phyloP scores from a whole-genome alignment of 2,113 vertebrate species.

The Coregonus clupeaformis region DNA sequence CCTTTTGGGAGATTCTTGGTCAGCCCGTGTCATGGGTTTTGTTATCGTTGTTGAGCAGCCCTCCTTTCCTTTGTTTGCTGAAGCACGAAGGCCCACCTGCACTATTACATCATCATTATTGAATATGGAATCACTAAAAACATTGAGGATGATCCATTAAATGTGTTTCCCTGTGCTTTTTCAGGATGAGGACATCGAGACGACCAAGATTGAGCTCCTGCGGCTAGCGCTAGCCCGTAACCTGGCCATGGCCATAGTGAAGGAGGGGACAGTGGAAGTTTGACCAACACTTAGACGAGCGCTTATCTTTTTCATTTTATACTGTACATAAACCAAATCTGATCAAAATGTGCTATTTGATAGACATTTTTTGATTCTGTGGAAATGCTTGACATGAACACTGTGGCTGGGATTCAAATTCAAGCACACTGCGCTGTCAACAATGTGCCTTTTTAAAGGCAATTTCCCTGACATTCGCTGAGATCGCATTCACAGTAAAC shows the following conservation, averaged over 20 bases:
- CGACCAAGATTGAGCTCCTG: conserved; percentile 88
- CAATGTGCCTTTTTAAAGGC: neutral
- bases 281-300: conserved; percentile 27
- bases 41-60: too few relatives aligned
- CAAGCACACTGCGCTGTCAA: neutral
- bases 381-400: neutral
- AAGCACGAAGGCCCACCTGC: too few relatives aligned
- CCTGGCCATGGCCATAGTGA: conserved; percentile 86
- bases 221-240: conserved; percentile 90
- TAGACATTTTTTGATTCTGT: conserved; percentile 17
- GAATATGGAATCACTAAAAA: too few relatives aligned
- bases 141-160: neutral
- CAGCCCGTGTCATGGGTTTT: too few relatives aligned
- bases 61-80: too few relatives aligned
- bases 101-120: too few relatives aligned
- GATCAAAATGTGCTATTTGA: conserved; percentile 48
- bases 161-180: conserved; percentile 33
- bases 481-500: neutral
- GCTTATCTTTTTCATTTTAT: conserved; percentile 22
- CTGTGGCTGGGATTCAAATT: neutral
- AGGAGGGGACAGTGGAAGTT: conserved; percentile 84
- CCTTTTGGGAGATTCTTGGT: too few relatives aligned
- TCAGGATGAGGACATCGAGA: conserved; percentile 84
- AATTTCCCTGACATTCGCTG: neutral
- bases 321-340: conserved; percentile 59